Percentiles rank a stretch among this genome's conserved stretches.
Conservation (phyloP, 2,113 vertebrate species). For the Pachycephala philippinensis region DNA sequence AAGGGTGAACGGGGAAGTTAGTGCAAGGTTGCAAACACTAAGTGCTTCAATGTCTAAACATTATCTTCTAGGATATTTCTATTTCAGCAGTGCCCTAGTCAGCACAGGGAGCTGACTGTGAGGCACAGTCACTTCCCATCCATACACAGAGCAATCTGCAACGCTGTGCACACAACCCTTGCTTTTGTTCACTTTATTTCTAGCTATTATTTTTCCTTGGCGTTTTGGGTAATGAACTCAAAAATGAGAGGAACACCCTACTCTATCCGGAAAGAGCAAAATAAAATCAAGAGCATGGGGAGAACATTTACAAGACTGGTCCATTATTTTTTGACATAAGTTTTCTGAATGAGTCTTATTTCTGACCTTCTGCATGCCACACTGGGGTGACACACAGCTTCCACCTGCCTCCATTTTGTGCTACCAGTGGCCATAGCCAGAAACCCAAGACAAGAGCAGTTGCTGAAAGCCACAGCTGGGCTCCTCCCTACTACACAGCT, state of each 20-base stretch:
- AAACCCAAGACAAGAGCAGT: background rate
- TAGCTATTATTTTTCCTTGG: background rate
- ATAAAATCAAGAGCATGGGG: background rate
- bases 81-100: background rate
- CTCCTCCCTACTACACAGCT: background rate
- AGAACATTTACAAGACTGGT: background rate
- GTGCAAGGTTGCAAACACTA: background rate
- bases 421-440: background rate
- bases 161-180: background rate
- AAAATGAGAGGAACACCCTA: background rate
- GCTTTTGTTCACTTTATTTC: background rate
- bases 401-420: background rate
- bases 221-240: background rate
- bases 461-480: background rate
- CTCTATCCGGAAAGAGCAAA: background rate
- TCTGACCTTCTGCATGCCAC: background rate
- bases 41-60: background rate
- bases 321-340: fast-evolving
- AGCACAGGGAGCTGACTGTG: background rate
- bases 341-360: background rate
- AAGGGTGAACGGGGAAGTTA: background rate
- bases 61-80: background rate
- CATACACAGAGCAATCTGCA: background rate
- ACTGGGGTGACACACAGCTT: background rate
- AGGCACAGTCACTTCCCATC: background rate